Conservation (phyloP, 2,888 invertebrate species). For the Clostera curtula region DNA sequence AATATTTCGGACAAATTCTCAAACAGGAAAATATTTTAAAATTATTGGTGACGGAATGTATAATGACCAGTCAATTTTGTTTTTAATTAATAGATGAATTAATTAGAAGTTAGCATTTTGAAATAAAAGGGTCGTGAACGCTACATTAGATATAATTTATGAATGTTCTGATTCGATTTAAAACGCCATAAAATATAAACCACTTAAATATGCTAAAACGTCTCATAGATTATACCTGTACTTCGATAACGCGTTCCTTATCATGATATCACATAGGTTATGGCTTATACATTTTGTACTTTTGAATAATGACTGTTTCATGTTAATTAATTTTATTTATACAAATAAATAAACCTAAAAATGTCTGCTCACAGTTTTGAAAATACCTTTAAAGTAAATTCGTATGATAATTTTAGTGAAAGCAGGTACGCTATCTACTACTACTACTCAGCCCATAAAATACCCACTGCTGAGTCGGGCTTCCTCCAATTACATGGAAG, state of each 20-base stretch:
- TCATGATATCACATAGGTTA: background rate
- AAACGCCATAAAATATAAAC: slow-evolving; percentile 4
- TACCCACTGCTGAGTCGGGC: no score
- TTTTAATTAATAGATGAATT: slow-evolving; percentile 31
- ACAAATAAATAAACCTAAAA: no score
- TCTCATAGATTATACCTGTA: background rate
- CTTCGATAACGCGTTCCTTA: background rate
- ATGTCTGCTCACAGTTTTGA: no score
- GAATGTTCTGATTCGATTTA: slow-evolving; percentile 4
- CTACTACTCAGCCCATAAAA: no score
- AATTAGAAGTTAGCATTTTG: slow-evolving; percentile 19
- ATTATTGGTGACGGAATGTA: slow-evolving; percentile 26
- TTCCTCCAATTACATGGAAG: no score
- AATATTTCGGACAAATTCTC: no score
- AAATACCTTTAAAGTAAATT: no score
- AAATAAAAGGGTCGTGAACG: slow-evolving; percentile 6
- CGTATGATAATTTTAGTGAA: no score
- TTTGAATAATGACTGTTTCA: no score
- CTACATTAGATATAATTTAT: slow-evolving; percentile 9
- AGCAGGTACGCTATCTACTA: no score
- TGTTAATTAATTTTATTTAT: no score
- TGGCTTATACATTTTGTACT: no score
- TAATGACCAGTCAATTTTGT: slow-evolving; percentile 13
- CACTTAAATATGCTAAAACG: slow-evolving; percentile 1
- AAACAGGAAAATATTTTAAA: slow-evolving; percentile 15